A percentile compares a stretch with the other conserved stretches of the same genome.
Evolutionary conservation across 2,113 vertebrate species (phyloP).

Genomic region (Trochalopteron elliotii): DNA sequence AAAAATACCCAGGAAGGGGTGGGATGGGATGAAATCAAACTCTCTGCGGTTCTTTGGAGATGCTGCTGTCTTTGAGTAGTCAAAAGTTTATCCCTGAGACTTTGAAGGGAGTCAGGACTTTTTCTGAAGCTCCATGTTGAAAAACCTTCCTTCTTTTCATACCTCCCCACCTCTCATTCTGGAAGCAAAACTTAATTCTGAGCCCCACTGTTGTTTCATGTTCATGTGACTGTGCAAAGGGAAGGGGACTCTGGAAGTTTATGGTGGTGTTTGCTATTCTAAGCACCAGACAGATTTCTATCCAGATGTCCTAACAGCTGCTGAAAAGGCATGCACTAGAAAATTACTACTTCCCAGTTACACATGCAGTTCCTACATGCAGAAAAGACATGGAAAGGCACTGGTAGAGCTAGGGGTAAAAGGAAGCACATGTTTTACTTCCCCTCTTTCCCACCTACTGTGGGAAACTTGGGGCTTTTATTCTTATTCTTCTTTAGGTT

Average conservation of each 20-base stretch:
- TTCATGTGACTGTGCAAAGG: neutral
- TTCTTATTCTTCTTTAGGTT: neutral
- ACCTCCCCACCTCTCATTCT: neutral
- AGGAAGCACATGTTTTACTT: neutral
- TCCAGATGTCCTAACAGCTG: slow-evolving; percentile 40
- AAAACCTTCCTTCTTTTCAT: neutral
- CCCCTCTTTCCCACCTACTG: neutral
- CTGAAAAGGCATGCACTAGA: neutral
- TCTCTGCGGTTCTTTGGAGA: neutral
- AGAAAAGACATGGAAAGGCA: neutral
- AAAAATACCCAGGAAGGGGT: slow-evolving; percentile 21
- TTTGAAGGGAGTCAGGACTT: neutral
- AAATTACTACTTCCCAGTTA: neutral
- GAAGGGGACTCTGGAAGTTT: neutral
- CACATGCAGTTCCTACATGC: neutral
- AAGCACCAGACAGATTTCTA: slow-evolving; percentile 11
- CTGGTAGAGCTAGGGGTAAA: neutral
- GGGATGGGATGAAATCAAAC: neutral
- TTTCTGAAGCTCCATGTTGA: neutral
- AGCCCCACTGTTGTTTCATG: neutral
- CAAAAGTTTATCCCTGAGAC: neutral
- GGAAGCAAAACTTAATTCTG: neutral
- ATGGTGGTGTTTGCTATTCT: neutral
- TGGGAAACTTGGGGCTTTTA: neutral
- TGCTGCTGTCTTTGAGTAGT: neutral